These are phyloP conservation scores for Dendrolimus pini DNA, from an alignment of 2,888 invertebrate genomes.

Conservation along the genomic window DNA sequence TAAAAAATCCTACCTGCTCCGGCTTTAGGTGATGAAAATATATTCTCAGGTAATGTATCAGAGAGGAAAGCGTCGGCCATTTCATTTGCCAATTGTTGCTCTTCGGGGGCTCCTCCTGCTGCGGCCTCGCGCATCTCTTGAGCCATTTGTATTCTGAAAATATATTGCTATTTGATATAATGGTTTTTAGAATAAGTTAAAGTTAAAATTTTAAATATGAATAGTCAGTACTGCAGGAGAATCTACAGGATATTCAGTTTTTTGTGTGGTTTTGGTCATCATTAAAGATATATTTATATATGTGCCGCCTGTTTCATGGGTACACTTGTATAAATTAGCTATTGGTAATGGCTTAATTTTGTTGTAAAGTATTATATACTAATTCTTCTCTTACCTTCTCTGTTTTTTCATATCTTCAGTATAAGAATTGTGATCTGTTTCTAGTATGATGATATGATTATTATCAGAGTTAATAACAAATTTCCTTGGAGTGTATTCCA, in stretches of 20 bases:
- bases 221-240: slow-evolving; percentile 63
- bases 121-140: slow-evolving; percentile 99
- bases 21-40: slow-evolving; percentile 97
- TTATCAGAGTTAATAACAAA: slow-evolving; percentile 96
- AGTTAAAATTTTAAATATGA: neutral
- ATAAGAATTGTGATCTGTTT: slow-evolving; percentile 99
- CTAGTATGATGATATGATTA: slow-evolving; percentile 92
- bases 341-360: too few species aligned
- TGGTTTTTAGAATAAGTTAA: neutral
- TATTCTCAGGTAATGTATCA: slow-evolving; percentile 94
- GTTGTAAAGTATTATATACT: too few species aligned
- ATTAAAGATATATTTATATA: slow-evolving; percentile 17
- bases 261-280: slow-evolving; percentile 60
- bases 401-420: slow-evolving; percentile 97
- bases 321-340: too few species aligned
- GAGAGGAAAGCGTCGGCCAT: slow-evolving; percentile 98
- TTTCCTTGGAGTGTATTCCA: slow-evolving; percentile 97
- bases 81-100: slow-evolving; percentile 96
- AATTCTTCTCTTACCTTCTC: slow-evolving; percentile 65
- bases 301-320: too few species aligned
- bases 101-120: slow-evolving; percentile 86
- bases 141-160: slow-evolving; percentile 92
- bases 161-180: neutral
- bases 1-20: slow-evolving; percentile 74
- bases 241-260: slow-evolving; percentile 53